A percentile compares a stretch with the other conserved stretches of the same genome.
Evolutionary conservation across 2,888 invertebrate species (phyloP).

Genomic region (Aleiodes alternator): DNA sequence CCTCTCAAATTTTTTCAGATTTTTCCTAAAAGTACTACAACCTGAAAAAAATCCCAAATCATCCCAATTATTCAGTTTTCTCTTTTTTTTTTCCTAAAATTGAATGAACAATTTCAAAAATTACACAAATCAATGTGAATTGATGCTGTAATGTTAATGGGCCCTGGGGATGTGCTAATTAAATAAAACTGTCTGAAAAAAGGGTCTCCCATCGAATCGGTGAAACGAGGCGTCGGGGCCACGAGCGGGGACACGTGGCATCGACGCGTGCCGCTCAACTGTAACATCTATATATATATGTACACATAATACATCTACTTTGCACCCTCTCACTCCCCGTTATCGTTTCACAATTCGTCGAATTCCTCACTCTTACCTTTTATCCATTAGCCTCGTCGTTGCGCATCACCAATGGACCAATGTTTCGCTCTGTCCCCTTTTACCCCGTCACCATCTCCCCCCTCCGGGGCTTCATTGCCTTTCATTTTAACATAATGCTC

Average conservation of each 20-base stretch:
- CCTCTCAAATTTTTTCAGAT: no score
- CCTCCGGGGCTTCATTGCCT: background rate
- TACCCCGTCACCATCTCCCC: background rate
- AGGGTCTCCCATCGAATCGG: constrained; percentile 60
- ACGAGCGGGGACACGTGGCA: constrained; percentile 27
- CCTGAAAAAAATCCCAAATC: background rate
- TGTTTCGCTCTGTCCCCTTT: no score
- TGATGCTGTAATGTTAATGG: constrained; percentile 33
- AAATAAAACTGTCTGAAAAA: constrained; percentile 66
- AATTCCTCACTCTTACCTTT: constrained; percentile 25
- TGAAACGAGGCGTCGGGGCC: constrained; percentile 58
- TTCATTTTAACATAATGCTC: constrained; percentile 53
- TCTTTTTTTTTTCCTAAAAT: no score
- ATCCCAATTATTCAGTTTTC: no score
- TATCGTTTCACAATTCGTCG: constrained; percentile 6
- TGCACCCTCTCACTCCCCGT: constrained; percentile 7
- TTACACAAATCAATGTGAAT: constrained; percentile 39
- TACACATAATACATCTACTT: constrained; percentile 19
- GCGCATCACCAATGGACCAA: constrained; percentile 32
- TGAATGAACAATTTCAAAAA: background rate
- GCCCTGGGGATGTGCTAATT: constrained; percentile 64
- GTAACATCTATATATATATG: constrained; percentile 30
- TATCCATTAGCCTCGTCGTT: constrained; percentile 12
- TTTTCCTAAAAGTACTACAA: no score
- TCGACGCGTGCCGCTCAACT: constrained; percentile 50